A percentile compares a stretch with the other conserved stretches of the same genome.
Conservation (phyloP, 1,140 invertebrate species). For the Matsumurasca onukii region DNA sequence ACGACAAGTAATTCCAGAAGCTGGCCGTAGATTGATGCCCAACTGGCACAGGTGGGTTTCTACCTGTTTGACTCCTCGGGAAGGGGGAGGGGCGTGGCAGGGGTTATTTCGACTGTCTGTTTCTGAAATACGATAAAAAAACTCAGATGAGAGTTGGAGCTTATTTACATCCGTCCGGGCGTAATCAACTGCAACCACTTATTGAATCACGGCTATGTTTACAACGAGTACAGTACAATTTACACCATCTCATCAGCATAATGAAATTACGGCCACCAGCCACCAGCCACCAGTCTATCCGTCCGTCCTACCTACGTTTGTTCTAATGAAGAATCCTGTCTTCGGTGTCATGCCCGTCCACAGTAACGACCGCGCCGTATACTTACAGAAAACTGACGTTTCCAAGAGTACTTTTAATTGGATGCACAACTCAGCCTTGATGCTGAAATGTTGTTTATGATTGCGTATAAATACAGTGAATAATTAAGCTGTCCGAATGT, state of each 20-base stretch:
- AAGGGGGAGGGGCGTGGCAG: background rate
- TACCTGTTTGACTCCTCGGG: slow-evolving; percentile 17
- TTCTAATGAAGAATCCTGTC: background rate
- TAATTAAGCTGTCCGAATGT: too few species aligned
- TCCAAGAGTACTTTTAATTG: background rate
- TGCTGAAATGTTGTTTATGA: too few species aligned
- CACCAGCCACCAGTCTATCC: background rate
- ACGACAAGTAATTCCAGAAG: slow-evolving; percentile 24
- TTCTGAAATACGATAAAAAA: slow-evolving; percentile 25
- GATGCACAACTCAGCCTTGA: background rate
- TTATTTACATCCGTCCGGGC: slow-evolving; percentile 5
- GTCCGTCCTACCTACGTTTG: background rate
- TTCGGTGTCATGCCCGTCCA: background rate
- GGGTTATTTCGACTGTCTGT: slow-evolving; percentile 23
- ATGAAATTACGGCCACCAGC: slow-evolving; percentile 12
- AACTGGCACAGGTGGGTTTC: slow-evolving; percentile 18
- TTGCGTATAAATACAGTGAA: too few species aligned
- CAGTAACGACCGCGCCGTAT: background rate
- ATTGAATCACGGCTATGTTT: slow-evolving; percentile 18
- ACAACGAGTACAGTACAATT: background rate
- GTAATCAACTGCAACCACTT: background rate
- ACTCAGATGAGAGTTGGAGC: background rate
- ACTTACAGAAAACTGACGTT: background rate
- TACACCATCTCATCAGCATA: slow-evolving; percentile 19
- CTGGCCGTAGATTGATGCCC: slow-evolving; percentile 21